A percentile compares a stretch with the other conserved stretches of the same genome.
phyloP scores from a whole-genome alignment of 1,140 invertebrate genomes.

The Orchesella cincta region DNA sequence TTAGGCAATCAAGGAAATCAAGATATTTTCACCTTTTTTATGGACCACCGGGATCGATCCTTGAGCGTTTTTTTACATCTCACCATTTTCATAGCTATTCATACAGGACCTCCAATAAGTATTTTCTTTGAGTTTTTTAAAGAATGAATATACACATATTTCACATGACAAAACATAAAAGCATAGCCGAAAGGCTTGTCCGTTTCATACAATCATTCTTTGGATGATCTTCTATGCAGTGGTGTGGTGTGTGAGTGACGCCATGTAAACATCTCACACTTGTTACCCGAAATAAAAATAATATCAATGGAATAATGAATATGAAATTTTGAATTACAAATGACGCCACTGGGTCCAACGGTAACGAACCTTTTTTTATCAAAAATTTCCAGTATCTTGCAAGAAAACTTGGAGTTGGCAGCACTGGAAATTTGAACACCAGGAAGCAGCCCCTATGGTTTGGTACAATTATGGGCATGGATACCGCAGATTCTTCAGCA shows the following conservation, averaged over 20 bases:
- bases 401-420: slow-evolving; percentile 13
- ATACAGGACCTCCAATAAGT: not conserved
- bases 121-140: not conserved
- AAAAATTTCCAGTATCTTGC: not conserved
- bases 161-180: not conserved
- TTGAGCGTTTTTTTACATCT: not conserved
- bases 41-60: slow-evolving; percentile 20
- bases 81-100: not conserved
- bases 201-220: no score
- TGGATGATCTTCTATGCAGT: no score
- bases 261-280: no score
- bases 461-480: slow-evolving; percentile 31
- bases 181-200: not conserved
- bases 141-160: not conserved
- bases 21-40: slow-evolving; percentile 10
- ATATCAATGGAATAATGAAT: not conserved
- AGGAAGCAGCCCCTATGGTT: slow-evolving; percentile 29
- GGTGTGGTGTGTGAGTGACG: no score
- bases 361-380: no score
- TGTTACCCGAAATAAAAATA: no score
- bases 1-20: not conserved
- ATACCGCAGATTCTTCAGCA: slow-evolving; percentile 8
- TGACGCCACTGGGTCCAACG: no score
- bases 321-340: not conserved
- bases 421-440: slow-evolving; percentile 21